A percentile compares a stretch with the other conserved stretches of the same genome.
Evolutionary conservation across 2,888 invertebrate genomes (phyloP).

Genomic region (Acrobasis repandana): DNA sequence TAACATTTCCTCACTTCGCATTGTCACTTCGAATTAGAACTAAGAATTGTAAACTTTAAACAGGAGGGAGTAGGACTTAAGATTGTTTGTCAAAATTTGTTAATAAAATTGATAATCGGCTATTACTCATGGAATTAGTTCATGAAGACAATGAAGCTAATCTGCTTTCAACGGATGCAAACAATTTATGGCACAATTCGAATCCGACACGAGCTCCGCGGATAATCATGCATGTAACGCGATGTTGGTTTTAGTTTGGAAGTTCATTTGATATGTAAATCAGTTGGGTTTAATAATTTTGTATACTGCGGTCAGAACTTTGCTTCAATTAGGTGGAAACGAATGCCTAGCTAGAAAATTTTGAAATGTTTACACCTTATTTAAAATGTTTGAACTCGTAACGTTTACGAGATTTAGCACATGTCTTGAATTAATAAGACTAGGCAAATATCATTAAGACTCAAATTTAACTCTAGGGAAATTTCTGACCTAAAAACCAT

Average conservation of each 20-base stretch:
- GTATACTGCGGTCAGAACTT: not conserved
- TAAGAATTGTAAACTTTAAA: slow-evolving; percentile 8
- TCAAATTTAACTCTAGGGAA: not conserved
- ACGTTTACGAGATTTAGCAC: no score
- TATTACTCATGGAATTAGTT: slow-evolving; percentile 33
- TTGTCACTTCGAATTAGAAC: not conserved
- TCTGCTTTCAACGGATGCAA: slow-evolving; percentile 49
- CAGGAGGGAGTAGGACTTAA: not conserved
- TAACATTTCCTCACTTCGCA: slow-evolving; percentile 18
- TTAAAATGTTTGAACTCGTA: no score
- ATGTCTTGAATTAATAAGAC: no score
- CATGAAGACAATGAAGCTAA: slow-evolving; percentile 47
- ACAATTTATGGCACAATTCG: slow-evolving; percentile 59
- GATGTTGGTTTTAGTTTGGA: slow-evolving; percentile 28
- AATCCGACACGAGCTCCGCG: slow-evolving; percentile 31
- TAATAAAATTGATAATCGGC: slow-evolving; percentile 25
- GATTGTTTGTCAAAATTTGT: not conserved
- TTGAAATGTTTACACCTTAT: no score
- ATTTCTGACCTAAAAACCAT: not conserved
- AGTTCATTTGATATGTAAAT: slow-evolving; percentile 20
- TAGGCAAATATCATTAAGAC: not conserved
- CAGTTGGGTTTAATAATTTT: slow-evolving; percentile 4
- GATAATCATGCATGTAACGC: slow-evolving; percentile 48
- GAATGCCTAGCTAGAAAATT: not conserved
- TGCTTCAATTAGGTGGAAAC: not conserved